Percentiles rank a stretch among this genome's conserved stretches.
These are phyloP conservation scores for Aphrocallistes beatrix DNA, from an alignment of 37 sponge, comb jelly and placozoan species.

Conservation along the genomic window DNA sequence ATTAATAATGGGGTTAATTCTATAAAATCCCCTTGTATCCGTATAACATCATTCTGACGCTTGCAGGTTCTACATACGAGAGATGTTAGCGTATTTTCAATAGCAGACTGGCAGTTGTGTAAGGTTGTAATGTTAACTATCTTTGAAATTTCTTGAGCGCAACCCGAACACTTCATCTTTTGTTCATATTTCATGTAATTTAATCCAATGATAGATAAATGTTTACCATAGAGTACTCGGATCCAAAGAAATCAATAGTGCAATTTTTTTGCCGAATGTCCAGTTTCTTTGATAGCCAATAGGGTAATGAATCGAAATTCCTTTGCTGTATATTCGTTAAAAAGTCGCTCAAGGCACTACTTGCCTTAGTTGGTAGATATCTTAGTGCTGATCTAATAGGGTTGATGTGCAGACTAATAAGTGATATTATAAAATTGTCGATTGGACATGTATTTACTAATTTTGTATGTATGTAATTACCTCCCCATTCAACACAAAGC, in stretches of 20 bases:
- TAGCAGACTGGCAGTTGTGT: neutral
- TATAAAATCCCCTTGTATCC: neutral
- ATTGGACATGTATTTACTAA: neutral
- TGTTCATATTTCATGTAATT: conserved; percentile 12
- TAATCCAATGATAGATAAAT: conserved; percentile 8
- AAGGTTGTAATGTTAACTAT: neutral
- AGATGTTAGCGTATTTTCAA: neutral
- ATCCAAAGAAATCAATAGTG: neutral
- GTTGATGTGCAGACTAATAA: neutral
- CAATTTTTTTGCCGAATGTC: neutral
- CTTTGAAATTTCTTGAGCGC: conserved; percentile 11
- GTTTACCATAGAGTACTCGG: neutral
- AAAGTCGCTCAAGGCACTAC: neutral
- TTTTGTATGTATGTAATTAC: neutral
- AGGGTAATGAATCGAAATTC: conserved; percentile 6
- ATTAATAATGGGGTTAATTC: neutral
- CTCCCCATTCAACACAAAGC: conserved; percentile 6
- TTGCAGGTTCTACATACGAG: conserved; percentile 15
- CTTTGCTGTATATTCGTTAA: neutral
- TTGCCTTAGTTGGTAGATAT: neutral
- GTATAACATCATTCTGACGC: conserved; percentile 17
- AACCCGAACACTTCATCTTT: neutral
- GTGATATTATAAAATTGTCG: neutral
- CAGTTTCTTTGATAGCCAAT: neutral
- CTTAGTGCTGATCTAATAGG: neutral